Evolutionary conservation across 2,888 invertebrate genomes (phyloP), one percentile per base, ranked within the genome.

Genomic region (Drosophila neutralis): DNA sequence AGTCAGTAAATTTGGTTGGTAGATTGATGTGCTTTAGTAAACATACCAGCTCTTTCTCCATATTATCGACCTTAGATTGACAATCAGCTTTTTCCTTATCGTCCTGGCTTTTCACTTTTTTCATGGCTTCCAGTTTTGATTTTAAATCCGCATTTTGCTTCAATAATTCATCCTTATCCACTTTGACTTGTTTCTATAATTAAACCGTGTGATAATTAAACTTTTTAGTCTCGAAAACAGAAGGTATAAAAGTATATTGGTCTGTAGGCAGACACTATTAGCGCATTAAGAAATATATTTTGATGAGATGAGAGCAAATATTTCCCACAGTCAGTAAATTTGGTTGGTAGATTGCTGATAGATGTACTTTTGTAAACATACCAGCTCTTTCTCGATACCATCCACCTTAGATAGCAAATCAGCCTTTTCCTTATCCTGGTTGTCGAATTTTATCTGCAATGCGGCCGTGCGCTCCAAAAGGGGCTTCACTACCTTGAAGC

Each of bases 391-490:
- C 42, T 42, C 42, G 42, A 42, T 11, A 42, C 11, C 21, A 11
- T 21, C 42, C 21, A 42, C 11, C 21, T 21, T 42, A 21, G 2
- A 11, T 21, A 4, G n/a, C n/a, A n/a, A n/a, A n/a, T n/a, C n/a
- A n/a, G n/a, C n/a, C n/a, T n/a, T n/a, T n/a, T n/a, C n/a, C n/a
- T n/a, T n/a, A n/a, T n/a, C n/a, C n/a, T n/a, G n/a, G n/a, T n/a
- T n/a, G n/a, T n/a, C n/a, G n/a, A 42, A 1, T 11, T 21, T 42
- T 5, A 2, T 0, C 21, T 21, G n/a, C 11, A 42, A 42, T 21
- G 21, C 11, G 1, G 1, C 21, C 5, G 5, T 5, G 0, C 2
- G 21, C 11, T 11, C 0, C 5, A 42, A 42, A 42, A 42, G 2
- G 5, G 11, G 40, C 1, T 42, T 11, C 21, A 21, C 40, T 21